Evolutionary conservation across 2,797 vertebrate species (phyloP), one percentile per base, ranked within the genome.

Genomic region (Hippocampus kuda): DNA sequence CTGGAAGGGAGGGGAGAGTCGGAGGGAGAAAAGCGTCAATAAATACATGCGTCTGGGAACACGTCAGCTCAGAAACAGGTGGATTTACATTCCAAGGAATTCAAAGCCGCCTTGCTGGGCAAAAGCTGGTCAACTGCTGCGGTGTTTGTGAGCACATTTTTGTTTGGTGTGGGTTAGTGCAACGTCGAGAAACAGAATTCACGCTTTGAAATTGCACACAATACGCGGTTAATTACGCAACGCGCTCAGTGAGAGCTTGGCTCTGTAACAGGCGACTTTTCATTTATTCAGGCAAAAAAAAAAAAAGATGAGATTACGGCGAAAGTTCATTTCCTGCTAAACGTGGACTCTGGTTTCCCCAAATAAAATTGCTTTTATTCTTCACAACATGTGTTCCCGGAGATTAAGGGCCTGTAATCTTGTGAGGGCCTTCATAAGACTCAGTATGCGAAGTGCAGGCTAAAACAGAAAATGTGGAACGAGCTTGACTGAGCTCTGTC

Each of bases 311-410:
- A 90, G 91, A 90, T 91, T 91, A 91, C 75, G 74, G 85, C 83
- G 87, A 91, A 89, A 92, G 89, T 89, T 89, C 81, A 91, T 94
- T 93, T 91, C 89, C 83, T 89, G 87, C 90, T 90, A 89, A 91
- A 89, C 89, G 84, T 83, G 88, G 91, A 92, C 91, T 89, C 87
- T 79, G 77, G 87, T 92, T 94, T 91, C 90, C 34, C 92, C 85
- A 89, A 93, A 91, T 90, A 92, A 94, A 95, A 94, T 92, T 90
- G 91, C 89, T 94, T 94, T 94, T 93, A 92, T 94, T 94, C 92
- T 92, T 90, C 87, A 86, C 91, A 90, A 92, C 93, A 93, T 92
- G 92, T 94, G 93, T 92, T 94, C 88, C 46, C 79, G 69, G 88
- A 92, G 93, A 94, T 94, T 94, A 94, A 91, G 85, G 90, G 77